Conservation (phyloP, 1,140 invertebrate species). For the Thalassaphorura encarpata region DNA sequence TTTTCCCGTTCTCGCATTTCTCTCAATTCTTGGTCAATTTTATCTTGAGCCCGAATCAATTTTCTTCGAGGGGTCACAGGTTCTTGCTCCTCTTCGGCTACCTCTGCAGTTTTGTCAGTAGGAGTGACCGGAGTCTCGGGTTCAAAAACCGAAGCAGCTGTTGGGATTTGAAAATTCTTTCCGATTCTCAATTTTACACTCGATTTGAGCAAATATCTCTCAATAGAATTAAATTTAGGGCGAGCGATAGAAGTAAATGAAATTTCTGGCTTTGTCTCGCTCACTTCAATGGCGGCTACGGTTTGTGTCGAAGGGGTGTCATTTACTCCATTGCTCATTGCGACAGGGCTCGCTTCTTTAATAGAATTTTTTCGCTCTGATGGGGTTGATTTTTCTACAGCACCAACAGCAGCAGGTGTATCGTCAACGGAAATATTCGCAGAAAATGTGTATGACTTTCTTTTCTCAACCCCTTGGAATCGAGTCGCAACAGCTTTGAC, state of each 20-base stretch:
- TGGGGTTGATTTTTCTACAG: background rate
- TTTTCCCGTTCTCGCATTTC: conserved; percentile 18
- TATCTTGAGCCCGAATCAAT: conserved; percentile 12
- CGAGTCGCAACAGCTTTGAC: background rate
- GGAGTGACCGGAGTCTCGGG: background rate
- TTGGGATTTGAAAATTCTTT: background rate
- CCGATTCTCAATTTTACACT: conserved; percentile 7
- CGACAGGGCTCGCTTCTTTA: too few relatives aligned
- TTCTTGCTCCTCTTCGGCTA: conserved; percentile 5
- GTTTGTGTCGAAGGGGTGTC: too few relatives aligned
- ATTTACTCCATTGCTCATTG: too few relatives aligned
- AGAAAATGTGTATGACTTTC: too few relatives aligned
- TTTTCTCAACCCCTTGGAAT: background rate
- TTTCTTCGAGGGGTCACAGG: conserved; percentile 7
- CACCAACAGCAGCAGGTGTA: background rate
- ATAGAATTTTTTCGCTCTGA: background rate
- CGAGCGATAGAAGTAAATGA: too few relatives aligned
- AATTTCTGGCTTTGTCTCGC: too few relatives aligned
- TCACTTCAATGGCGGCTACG: too few relatives aligned
- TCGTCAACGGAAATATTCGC: background rate
- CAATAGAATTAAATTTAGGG: conserved; percentile 11
- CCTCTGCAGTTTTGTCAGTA: background rate
- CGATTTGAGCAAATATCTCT: conserved; percentile 13
- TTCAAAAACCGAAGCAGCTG: background rate
- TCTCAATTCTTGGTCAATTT: conserved; percentile 13